A percentile compares a stretch with the other conserved stretches of the same genome.
Conservation (phyloP, 2,797 vertebrate genomes). For the Sylvilagus floridanus region DNA sequence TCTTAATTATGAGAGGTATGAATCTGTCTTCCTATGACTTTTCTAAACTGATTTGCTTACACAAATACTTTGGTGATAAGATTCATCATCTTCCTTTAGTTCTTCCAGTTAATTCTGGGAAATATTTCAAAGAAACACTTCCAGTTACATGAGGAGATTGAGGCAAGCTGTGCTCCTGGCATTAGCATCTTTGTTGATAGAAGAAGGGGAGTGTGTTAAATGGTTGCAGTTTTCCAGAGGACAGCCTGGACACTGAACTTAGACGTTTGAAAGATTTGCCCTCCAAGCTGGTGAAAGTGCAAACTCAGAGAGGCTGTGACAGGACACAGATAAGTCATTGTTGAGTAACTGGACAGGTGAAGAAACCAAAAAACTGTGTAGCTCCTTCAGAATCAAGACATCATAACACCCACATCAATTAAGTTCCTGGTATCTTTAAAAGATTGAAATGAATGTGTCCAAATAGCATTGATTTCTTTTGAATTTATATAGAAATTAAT, state of each 20-base stretch:
- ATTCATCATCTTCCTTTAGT: background rate
- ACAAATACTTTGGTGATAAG: background rate
- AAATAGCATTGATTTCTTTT: background rate
- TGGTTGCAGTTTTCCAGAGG: background rate
- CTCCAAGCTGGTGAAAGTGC: background rate
- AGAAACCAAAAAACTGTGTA: background rate
- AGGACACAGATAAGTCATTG: background rate
- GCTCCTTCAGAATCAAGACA: background rate
- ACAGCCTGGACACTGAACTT: background rate
- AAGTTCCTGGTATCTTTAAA: conserved; percentile 9
- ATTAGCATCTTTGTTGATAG: background rate
- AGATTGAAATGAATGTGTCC: background rate
- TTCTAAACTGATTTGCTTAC: background rate
- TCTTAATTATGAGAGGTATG: background rate
- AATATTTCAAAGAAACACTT: background rate
- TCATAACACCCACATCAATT: background rate
- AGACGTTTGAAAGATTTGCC: background rate
- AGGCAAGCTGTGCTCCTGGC: background rate
- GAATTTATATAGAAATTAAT: background rate
- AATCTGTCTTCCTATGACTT: background rate
- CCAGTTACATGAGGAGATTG: background rate
- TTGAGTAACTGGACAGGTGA: background rate
- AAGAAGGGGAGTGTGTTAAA: background rate
- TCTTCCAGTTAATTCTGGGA: background rate
- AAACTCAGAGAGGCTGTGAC: background rate